Evolutionary conservation across 2,113 vertebrate species (phyloP).

Genomic region (Stegastes partitus): DNA sequence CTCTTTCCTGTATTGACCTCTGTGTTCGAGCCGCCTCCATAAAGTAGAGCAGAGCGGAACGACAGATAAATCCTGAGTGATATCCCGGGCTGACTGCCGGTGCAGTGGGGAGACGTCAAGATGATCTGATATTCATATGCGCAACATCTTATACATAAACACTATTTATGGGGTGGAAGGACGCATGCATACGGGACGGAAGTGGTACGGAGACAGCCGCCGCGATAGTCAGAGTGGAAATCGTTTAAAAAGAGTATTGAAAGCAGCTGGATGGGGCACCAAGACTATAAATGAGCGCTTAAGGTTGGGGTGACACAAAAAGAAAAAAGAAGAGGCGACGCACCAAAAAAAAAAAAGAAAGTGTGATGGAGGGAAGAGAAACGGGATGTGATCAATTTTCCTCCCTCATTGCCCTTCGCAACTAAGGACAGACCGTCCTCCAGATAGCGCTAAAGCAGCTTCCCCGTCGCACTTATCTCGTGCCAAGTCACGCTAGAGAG

Average conservation of each 20-base stretch:
- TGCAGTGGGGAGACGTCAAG: slow-evolving; percentile 45
- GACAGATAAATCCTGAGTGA: slow-evolving; percentile 62
- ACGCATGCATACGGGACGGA: slow-evolving; percentile 16
- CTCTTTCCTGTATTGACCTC: slow-evolving; percentile 63
- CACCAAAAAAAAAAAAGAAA: slow-evolving; percentile 32
- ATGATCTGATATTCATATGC: slow-evolving; percentile 68
- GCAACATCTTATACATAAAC: slow-evolving; percentile 49
- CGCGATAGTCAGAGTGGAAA: not conserved
- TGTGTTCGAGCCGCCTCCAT: slow-evolving; percentile 40
- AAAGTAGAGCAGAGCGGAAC: slow-evolving; percentile 61
- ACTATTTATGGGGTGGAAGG: slow-evolving; percentile 55
- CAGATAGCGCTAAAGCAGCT: slow-evolving; percentile 65
- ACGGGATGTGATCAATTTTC: slow-evolving; percentile 68
- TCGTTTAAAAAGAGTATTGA: slow-evolving; percentile 1
- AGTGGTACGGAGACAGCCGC: slow-evolving; percentile 3
- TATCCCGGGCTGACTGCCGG: slow-evolving; percentile 33
- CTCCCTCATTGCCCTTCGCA: slow-evolving; percentile 67
- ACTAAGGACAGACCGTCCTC: slow-evolving; percentile 67
- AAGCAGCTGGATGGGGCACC: slow-evolving; percentile 35
- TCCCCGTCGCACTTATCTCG: slow-evolving; percentile 68
- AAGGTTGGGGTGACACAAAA: slow-evolving; percentile 34
- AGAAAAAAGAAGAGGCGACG: slow-evolving; percentile 21
- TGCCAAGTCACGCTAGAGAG: slow-evolving; percentile 72
- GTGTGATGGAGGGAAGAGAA: slow-evolving; percentile 31
- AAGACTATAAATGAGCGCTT: slow-evolving; percentile 48